Base-by-base conservation (phyloP, 2,113 vertebrate genomes). In the Cyphomyrus discorhynchus region DNA sequence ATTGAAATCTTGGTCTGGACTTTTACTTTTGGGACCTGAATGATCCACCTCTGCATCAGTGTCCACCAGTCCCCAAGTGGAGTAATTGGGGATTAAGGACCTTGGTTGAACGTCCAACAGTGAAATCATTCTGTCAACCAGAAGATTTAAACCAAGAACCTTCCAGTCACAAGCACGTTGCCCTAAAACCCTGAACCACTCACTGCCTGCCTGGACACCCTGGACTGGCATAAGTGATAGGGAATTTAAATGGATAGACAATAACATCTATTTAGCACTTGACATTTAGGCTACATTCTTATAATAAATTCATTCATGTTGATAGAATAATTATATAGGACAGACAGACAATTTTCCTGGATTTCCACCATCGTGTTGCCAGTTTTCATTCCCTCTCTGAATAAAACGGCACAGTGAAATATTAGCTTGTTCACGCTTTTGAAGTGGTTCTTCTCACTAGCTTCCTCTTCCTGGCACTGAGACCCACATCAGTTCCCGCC, bases 351-450 rank as follows among this genome's bases (percentile, higher is more conserved):
- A 35, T 53, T n/a, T 87, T 87, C 47, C 27, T 52, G 85, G 27
- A 52, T 74, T 74, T 46, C 46, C 66, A 80, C 27, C 24, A 17
- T 89, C n/a, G 49, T 45, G 39, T 82, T 62, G 53, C 80, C 45
- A 47, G 58, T 70, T 90, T 24, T 86, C 21, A 90, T 86, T 39
- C 56, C 50, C 11, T 52, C 83, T 50, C 8, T 27, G 47, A 86
- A 74, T 52, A 50, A 35, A 58, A 74, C 17, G 31, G 62, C 45
- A 1, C 39, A 50, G 45, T 90, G 58, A 90, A 90, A 86, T 87
- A 90, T 87, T 86, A 90, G 83, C 45, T 53, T 39, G 46, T n/a
- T 90, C 83, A 8, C 24, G 10, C 39, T 87, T 87, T 50, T 56
- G 66, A 87, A 56, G 89, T 17, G 49, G 0, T 31, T 27, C n/a